A percentile compares a stretch with the other conserved stretches of the same genome.
phyloP scores from a whole-genome alignment of 1,140 invertebrate genomes.

The Laupala kohalensis region DNA sequence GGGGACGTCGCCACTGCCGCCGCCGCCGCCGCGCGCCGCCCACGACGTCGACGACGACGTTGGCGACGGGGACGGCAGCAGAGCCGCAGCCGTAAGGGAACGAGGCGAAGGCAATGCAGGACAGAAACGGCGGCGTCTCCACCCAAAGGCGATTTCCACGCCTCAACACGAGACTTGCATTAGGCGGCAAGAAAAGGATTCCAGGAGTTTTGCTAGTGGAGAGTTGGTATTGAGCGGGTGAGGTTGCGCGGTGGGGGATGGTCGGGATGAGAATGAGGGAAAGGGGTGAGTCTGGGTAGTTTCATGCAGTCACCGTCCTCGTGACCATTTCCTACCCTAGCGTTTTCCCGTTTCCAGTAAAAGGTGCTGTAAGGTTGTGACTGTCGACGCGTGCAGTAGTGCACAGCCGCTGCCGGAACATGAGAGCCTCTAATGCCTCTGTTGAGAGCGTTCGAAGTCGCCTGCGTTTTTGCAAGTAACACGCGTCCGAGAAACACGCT shows the following conservation, averaged over 20 bases:
- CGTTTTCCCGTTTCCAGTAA: not conserved
- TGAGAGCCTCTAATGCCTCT: too few species aligned
- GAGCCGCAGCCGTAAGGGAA: too few species aligned
- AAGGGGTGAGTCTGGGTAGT: not conserved
- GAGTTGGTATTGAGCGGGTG: not conserved
- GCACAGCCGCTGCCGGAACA: too few species aligned
- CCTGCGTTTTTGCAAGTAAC: too few species aligned
- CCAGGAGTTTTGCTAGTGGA: not conserved
- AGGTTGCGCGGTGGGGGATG: not conserved
- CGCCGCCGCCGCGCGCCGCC: too few species aligned
- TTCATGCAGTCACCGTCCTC: not conserved
- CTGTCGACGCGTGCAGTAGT: not conserved
- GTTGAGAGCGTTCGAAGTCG: too few species aligned
- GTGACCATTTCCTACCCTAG: too few species aligned
- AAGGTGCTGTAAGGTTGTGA: not conserved
- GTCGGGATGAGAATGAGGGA: not conserved
- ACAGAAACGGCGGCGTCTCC: not conserved
- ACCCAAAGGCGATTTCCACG: constrained; percentile 9
- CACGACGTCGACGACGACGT: too few species aligned
- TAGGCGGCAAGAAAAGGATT: constrained; percentile 6
- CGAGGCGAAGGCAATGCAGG: too few species aligned
- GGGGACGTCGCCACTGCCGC: too few species aligned
- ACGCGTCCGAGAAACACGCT: too few species aligned
- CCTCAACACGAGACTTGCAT: constrained; percentile 8
- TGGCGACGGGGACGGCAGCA: not conserved